Percentiles rank a stretch among this genome's conserved stretches.
Conservation (phyloP, 2,888 invertebrate species). For the Andrena haemorrhoa region DNA sequence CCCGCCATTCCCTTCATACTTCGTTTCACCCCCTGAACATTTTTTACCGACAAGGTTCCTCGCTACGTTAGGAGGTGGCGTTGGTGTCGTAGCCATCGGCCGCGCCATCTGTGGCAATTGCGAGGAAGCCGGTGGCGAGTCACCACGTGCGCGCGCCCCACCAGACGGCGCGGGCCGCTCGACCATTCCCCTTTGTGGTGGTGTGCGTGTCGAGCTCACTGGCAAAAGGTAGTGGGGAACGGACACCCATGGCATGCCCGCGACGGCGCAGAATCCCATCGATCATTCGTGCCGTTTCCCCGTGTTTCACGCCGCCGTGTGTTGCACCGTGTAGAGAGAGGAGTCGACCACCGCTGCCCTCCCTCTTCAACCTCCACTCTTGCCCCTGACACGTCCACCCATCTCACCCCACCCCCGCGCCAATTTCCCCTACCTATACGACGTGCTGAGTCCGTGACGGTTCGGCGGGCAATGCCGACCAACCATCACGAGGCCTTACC, state of each 20-base stretch:
- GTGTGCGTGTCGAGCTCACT: constrained; percentile 60
- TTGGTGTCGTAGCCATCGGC: not conserved
- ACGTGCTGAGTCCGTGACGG: constrained; percentile 80
- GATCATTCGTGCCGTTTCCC: constrained; percentile 83
- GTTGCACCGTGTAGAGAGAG: constrained; percentile 77
- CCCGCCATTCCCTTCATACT: constrained; percentile 9
- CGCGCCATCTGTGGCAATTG: constrained; percentile 76
- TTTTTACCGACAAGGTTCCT: constrained; percentile 71
- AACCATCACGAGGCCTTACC: constrained; percentile 84
- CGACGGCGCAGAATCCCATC: constrained; percentile 85
- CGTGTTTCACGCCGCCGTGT: constrained; percentile 82
- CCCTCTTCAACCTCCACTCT: constrained; percentile 67
- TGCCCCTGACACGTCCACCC: constrained; percentile 74
- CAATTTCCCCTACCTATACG: constrained; percentile 75
- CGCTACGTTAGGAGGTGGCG: constrained; percentile 66
- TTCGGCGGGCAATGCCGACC: constrained; percentile 83
- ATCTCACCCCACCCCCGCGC: constrained; percentile 74
- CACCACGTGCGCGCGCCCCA: constrained; percentile 68
- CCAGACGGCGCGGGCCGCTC: constrained; percentile 66
- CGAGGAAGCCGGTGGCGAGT: constrained; percentile 63
- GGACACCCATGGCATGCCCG: constrained; percentile 84
- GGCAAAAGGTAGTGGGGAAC: constrained; percentile 70
- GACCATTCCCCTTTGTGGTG: constrained; percentile 34
- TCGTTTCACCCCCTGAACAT: not conserved
- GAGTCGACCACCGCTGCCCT: constrained; percentile 66